phyloP scores from a whole-genome alignment of 1,140 invertebrate species.

The Hypothenemus hampei region DNA sequence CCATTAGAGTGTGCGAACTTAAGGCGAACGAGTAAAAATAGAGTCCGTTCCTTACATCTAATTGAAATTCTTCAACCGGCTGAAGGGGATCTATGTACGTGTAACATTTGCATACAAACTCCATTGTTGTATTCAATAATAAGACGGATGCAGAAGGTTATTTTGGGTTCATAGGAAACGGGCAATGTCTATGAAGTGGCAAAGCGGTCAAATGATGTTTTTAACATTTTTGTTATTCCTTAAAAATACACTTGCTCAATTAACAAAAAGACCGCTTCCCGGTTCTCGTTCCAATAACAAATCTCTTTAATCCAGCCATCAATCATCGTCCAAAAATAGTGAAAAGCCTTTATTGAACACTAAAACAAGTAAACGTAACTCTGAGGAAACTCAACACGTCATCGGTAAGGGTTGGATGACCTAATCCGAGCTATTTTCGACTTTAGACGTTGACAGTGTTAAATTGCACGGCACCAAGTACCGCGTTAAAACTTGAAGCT shows the following conservation, averaged over 20 bases:
- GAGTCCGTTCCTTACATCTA: neutral
- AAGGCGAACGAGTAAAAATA: slow-evolving; percentile 3
- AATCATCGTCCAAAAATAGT: neutral
- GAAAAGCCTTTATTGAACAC: neutral
- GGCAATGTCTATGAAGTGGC: too few species aligned
- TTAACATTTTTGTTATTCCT: too few species aligned
- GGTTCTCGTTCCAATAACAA: too few species aligned
- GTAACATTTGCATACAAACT: slow-evolving; percentile 17
- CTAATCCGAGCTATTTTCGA: neutral
- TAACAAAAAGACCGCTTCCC: too few species aligned
- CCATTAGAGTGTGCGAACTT: neutral
- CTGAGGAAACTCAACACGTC: too few species aligned
- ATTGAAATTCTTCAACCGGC: slow-evolving; percentile 11
- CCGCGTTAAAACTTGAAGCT: too few species aligned
- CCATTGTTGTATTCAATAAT: slow-evolving; percentile 16
- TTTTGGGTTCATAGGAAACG: too few species aligned
- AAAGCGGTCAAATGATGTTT: too few species aligned
- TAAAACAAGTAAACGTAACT: neutral
- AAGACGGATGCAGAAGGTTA: slow-evolving; percentile 2
- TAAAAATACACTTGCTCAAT: too few species aligned
- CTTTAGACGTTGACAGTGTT: too few species aligned
- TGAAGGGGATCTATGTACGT: slow-evolving; percentile 8
- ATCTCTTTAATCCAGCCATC: neutral
- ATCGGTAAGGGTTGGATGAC: neutral
- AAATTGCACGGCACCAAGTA: too few species aligned